These are phyloP conservation scores for Neodiprion virginianus DNA, from an alignment of 1,140 invertebrate genomes.

Conservation along the genomic window DNA sequence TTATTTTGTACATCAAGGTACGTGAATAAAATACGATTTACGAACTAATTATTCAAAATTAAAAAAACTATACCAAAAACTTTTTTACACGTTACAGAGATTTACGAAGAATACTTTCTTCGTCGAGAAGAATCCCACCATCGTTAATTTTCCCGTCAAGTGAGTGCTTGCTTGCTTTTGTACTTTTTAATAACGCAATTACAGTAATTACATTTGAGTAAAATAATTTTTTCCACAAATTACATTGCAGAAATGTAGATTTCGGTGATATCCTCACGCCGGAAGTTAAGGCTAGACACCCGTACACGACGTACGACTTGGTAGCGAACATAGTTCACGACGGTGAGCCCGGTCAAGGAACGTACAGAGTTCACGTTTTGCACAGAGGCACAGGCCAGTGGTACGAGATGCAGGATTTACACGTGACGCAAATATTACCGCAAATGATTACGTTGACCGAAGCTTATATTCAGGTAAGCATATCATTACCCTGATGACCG, in stretches of 20 bases:
- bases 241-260: slow-evolving; percentile 85
- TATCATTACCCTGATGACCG: slow-evolving; percentile 14
- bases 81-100: slow-evolving; percentile 65
- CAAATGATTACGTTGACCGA: slow-evolving; percentile 99
- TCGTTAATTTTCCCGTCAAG: slow-evolving; percentile 99
- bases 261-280: slow-evolving; percentile 94
- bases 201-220: slow-evolving; percentile 20
- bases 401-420: slow-evolving; percentile 98
- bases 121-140: slow-evolving; percentile 99
- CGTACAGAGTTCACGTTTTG: slow-evolving; percentile 94
- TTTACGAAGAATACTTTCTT: slow-evolving; percentile 99
- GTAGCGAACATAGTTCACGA: slow-evolving; percentile 99
- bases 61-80: slow-evolving; percentile 9
- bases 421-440: slow-evolving; percentile 96
- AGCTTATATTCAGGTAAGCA: slow-evolving; percentile 88
- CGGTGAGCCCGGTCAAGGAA: slow-evolving; percentile 92
- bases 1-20: slow-evolving; percentile 96
- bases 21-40: slow-evolving; percentile 22
- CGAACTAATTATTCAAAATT: neutral
- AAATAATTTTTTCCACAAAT: slow-evolving; percentile 29
- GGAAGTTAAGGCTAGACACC: slow-evolving; percentile 80
- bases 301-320: slow-evolving; percentile 91
- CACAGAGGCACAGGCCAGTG: slow-evolving; percentile 89
- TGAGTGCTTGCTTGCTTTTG: slow-evolving; percentile 64
- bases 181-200: slow-evolving; percentile 13